Evolutionary conservation across 1,140 invertebrate genomes (phyloP).

Genomic region (Pseudomyrmex pallidus): DNA sequence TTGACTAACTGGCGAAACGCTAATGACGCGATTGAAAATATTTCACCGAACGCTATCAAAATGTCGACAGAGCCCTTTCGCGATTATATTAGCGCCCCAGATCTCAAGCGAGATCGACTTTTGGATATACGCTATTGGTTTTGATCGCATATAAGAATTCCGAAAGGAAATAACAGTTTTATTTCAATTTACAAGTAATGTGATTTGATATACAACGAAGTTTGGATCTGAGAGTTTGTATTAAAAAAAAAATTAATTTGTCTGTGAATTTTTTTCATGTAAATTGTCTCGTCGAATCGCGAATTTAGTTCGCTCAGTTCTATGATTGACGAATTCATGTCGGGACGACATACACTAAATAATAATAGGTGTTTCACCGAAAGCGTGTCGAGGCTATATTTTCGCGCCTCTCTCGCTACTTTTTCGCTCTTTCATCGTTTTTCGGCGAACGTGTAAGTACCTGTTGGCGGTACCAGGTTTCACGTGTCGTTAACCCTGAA

Average conservation of each 20-base stretch:
- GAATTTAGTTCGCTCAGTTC: background rate
- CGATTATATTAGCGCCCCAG: background rate
- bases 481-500: conserved; percentile 71
- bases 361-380: background rate
- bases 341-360: background rate
- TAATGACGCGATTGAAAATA: conserved; percentile 25
- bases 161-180: background rate
- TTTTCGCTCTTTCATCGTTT: conserved; percentile 27
- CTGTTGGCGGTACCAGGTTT: conserved; percentile 65
- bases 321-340: conserved; percentile 2
- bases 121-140: background rate
- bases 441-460: conserved; percentile 38
- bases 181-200: background rate
- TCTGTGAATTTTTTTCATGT: background rate
- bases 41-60: background rate
- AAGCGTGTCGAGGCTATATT: background rate
- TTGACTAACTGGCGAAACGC: conserved; percentile 6
- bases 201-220: background rate
- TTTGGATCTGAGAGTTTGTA: background rate
- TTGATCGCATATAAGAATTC: background rate
- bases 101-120: background rate
- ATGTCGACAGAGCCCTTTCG: background rate
- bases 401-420: background rate
- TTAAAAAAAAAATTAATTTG: conserved; percentile 1
- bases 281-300: background rate